phyloP scores from a whole-genome alignment of 2,113 vertebrate species.

The Daubentonia madagascariensis region DNA sequence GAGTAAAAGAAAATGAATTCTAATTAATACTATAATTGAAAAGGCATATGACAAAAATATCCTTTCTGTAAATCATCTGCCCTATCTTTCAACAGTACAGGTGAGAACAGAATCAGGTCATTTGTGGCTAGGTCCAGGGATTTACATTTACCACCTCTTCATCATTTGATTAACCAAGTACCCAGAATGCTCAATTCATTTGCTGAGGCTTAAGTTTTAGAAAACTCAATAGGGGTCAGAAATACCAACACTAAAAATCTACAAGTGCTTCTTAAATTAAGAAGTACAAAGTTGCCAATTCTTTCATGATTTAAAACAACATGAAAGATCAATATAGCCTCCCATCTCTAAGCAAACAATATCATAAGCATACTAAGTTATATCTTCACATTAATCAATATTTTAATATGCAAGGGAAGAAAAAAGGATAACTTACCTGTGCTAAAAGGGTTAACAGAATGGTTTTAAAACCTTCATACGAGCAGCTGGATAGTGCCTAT shows the following conservation, averaged over 20 bases:
- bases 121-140: background rate
- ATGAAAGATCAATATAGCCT: background rate
- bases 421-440: background rate
- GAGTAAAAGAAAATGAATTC: constrained; percentile 30
- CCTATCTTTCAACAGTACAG: background rate
- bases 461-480: background rate
- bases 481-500: background rate
- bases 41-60: background rate
- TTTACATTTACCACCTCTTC: background rate
- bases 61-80: background rate
- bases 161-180: background rate
- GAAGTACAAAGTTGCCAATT: background rate
- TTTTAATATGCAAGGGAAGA: background rate
- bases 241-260: background rate
- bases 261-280: background rate
- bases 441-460: background rate
- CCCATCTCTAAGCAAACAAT: background rate
- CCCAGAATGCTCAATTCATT: background rate
- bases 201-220: background rate
- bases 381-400: background rate
- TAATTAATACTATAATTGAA: background rate
- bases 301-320: constrained; percentile 1
- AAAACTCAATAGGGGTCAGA: background rate
- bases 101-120: background rate
- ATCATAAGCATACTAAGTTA: background rate